Percentiles rank a stretch among this genome's conserved stretches.
These are phyloP conservation scores for Meiosimyza decipiens DNA, from an alignment of 2,888 invertebrate species.

Conservation along the genomic window DNA sequence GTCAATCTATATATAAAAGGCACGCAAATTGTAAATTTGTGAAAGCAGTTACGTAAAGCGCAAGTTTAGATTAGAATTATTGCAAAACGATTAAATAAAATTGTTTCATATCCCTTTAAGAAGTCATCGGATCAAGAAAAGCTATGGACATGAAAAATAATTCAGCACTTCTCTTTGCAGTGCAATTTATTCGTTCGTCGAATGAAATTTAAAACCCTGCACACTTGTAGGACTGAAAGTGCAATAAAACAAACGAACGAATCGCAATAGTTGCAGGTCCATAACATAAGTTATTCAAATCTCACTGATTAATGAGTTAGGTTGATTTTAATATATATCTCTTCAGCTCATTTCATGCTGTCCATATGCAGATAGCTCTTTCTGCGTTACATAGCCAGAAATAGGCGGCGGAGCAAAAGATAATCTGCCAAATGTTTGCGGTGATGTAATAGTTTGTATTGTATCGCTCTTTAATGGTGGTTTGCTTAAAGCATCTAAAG, in stretches of 20 bases:
- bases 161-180: too few relatives aligned
- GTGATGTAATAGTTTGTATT: conserved; percentile 30
- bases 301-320: conserved; percentile 5
- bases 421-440: conserved; percentile 9
- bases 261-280: too few relatives aligned
- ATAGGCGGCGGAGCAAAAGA: conserved; percentile 43
- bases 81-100: conserved; percentile 3
- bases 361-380: conserved; percentile 52
- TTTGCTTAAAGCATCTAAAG: conserved; percentile 48
- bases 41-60: conserved; percentile 21
- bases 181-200: too few relatives aligned
- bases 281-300: conserved; percentile 4
- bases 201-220: too few relatives aligned
- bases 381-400: conserved; percentile 55
- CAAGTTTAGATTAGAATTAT: background rate
- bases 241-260: too few relatives aligned
- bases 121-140: background rate
- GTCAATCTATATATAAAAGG: conserved; percentile 22
- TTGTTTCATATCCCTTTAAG: background rate
- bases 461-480: conserved; percentile 26
- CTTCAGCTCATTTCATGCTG: conserved; percentile 41
- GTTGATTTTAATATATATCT: background rate
- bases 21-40: conserved; percentile 11
- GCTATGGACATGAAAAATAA: too few relatives aligned
- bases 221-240: too few relatives aligned